Evolutionary conservation across 2,797 vertebrate genomes (phyloP), one percentile per base, ranked within the genome.

Genomic region (Sebastes hubbsi): DNA sequence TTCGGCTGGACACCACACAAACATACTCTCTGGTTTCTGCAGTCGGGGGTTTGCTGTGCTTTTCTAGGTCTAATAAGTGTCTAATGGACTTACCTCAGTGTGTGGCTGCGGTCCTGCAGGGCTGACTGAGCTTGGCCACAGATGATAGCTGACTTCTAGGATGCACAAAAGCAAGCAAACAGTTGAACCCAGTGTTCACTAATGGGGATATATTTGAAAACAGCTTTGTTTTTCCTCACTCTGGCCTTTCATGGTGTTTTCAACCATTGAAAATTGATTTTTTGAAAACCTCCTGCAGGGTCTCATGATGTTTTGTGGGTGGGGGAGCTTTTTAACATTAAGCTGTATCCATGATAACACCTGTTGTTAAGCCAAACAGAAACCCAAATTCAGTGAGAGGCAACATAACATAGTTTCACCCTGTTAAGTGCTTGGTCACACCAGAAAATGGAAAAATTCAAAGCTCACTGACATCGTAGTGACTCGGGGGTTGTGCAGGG

Each of bases 21-120:
- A 75, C 72, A 72, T 52, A 58, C 49, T 49, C 20, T 32, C 64
- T 38, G 69, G 13, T 73, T 75, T 81, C 49, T 68, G 56, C 24
- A n/a, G 61, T 71, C 18, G 2, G 49, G 42, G 25, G 42, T 63
- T 34, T 24, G 38, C 61, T 81, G 76, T 64, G 72, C 68, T 75
- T 79, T 77, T 84, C 59, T 59, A 77, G 80, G 61, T 86, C 81
- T 89, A 80, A 79, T 86, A 82, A 78, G 87, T 84, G 69, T 87
- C 81, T 80, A 60, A 88, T 88, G 88, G 80, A 73, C 72, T 77
- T 69, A 58, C 65, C 74, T 81, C 80, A 69, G 29, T 82, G 14
- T 86, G 79, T 69, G 76, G 65, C 65, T 67, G 71, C 16, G 8
- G 63, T 71, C 77, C 78, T 76, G n/a, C 62, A 24, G 73, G 27